A percentile compares a stretch with the other conserved stretches of the same genome.
These are phyloP conservation scores for Nasua narica DNA, from an alignment of 2,797 vertebrate genomes.

Conservation along the genomic window DNA sequence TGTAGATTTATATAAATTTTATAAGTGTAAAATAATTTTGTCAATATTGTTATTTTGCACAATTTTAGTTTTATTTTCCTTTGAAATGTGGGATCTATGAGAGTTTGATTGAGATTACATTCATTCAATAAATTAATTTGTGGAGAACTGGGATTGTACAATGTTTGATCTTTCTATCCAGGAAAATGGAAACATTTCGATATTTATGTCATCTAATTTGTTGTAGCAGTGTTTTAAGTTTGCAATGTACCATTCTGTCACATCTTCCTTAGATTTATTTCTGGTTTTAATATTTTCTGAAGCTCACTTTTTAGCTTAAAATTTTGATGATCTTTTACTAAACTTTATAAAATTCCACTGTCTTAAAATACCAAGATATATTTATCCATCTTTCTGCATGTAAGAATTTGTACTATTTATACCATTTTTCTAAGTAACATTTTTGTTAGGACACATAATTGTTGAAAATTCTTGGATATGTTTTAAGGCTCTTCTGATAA, in stretches of 20 bases:
- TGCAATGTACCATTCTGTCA: neutral
- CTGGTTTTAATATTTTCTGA: neutral
- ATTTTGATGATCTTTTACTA: neutral
- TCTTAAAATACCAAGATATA: neutral
- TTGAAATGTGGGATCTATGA: neutral
- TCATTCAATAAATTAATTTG: neutral
- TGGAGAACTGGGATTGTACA: neutral
- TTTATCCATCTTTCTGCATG: neutral
- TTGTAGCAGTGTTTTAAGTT: neutral
- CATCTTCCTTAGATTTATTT: neutral
- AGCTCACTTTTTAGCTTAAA: neutral
- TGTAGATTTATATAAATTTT: neutral
- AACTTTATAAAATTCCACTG: neutral
- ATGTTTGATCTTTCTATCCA: neutral
- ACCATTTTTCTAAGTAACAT: neutral
- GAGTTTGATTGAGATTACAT: neutral
- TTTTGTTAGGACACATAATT: neutral
- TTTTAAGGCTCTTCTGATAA: neutral
- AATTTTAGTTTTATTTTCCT: neutral
- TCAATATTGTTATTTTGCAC: neutral
- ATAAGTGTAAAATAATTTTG: neutral
- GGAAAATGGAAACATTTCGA: neutral
- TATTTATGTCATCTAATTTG: neutral
- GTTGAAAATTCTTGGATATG: neutral
- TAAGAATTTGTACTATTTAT: neutral